Percentiles rank a stretch among this genome's conserved stretches.
Evolutionary conservation across 2,797 vertebrate species (phyloP).

Genomic region (Diglossa cyanea): DNA sequence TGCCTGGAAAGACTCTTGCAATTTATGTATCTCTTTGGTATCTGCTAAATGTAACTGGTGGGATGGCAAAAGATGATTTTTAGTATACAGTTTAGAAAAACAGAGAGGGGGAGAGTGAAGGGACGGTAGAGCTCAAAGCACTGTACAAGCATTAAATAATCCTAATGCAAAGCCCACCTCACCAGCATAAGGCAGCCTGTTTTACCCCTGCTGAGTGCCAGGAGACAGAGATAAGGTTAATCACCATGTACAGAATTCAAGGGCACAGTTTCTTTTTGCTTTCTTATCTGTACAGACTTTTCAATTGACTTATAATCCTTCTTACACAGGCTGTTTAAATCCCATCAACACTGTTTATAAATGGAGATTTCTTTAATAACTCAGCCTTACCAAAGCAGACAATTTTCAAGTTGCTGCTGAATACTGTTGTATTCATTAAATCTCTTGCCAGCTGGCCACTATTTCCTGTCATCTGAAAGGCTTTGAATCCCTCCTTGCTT

Average conservation of each 20-base stretch:
- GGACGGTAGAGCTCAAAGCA: not conserved
- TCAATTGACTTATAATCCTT: conserved; percentile 39
- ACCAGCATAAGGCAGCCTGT: not conserved
- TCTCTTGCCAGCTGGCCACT: not conserved
- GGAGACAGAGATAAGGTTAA: not conserved
- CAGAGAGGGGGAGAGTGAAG: not conserved
- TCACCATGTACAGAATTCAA: conserved; percentile 11
- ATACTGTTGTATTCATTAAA: conserved; percentile 15
- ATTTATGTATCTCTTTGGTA: not conserved
- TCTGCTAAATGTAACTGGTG: not conserved
- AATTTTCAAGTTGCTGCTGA: conserved; percentile 14
- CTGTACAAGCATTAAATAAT: not conserved
- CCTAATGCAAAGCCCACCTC: not conserved
- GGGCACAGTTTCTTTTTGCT: conserved; percentile 24
- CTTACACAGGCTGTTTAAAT: conserved; percentile 12
- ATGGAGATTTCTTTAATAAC: conserved; percentile 6
- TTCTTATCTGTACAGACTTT: conserved; percentile 29
- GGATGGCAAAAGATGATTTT: not conserved
- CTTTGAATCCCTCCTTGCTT: not conserved
- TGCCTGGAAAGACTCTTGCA: not conserved
- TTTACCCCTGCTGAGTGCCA: not conserved
- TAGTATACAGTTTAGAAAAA: not conserved
- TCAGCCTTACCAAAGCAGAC: not conserved
- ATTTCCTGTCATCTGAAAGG: not conserved
- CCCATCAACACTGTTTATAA: conserved; percentile 25